Conservation (phyloP, 2,113 vertebrate genomes). For the Panurus biarmicus region DNA sequence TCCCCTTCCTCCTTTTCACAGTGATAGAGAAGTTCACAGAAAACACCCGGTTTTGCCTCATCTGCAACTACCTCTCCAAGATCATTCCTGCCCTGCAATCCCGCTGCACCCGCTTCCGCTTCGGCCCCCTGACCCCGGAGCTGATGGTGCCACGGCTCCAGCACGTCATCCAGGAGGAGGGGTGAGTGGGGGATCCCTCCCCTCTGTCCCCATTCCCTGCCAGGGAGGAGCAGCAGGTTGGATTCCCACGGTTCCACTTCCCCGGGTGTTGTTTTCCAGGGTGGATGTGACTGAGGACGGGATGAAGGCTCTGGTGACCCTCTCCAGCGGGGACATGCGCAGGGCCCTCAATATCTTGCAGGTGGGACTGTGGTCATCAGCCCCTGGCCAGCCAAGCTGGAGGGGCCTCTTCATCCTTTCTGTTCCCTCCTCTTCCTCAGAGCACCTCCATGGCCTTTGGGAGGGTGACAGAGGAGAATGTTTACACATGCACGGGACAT, state of each 20-base stretch:
- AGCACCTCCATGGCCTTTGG: constrained; percentile 93
- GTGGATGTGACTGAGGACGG: constrained; percentile 86
- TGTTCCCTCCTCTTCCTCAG: constrained; percentile 60
- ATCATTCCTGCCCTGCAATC: constrained; percentile 97
- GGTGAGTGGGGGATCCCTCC: constrained; percentile 52
- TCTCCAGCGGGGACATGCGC: constrained; percentile 94
- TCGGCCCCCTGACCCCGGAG: constrained; percentile 85
- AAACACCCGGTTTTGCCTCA: constrained; percentile 94
- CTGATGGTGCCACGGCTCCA: constrained; percentile 92
- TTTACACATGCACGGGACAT: constrained; percentile 95
- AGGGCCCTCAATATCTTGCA: constrained; percentile 93
- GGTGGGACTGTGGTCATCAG: constrained; percentile 54
- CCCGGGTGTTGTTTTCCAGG: constrained; percentile 59
- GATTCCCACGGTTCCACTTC: fast-evolving
- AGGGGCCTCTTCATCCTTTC: neutral
- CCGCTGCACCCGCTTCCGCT: constrained; percentile 93
- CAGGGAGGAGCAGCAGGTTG: neutral
- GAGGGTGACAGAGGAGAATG: constrained; percentile 87
- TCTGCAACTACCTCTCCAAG: constrained; percentile 97
- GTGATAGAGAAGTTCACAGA: constrained; percentile 98
- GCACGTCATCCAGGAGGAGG: constrained; percentile 83
- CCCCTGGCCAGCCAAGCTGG: no score
- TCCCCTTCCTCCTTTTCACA: constrained; percentile 6
- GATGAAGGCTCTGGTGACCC: constrained; percentile 90
- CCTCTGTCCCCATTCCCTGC: fast-evolving